Base-by-base conservation (phyloP, 2,888 invertebrate genomes). In the Athalia circularis region DNA sequence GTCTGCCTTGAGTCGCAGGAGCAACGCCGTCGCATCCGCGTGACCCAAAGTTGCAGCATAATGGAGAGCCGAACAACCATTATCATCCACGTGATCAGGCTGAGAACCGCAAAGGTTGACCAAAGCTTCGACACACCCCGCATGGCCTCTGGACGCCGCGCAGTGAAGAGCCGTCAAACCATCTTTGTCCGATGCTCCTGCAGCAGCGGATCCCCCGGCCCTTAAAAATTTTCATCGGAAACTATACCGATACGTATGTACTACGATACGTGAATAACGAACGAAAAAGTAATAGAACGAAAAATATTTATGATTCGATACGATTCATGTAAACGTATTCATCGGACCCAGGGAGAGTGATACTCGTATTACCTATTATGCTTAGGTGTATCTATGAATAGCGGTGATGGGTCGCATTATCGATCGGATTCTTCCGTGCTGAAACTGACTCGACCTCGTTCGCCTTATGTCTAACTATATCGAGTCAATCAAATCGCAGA, bases 11-110 rank as follows among this genome's bases (percentile, higher is more conserved):
- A 96, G 94, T 80, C 96, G 95, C n/a, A 99, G 92, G 62, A 99
- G 92, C 3, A 97, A 92, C 4, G 96, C 94, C 0, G 98, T 98
- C 15, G 98, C 97, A 87, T 98, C 98, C 0, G 97, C 96, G 88
- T 99, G 99, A 0, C 99, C 98, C 75, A 99, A 92, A 0, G 99
- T 98, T 2, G 98, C 97, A 4, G 99, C 97, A 88, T 99, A 99
- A 91, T 99, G 99, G 47, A 99, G 91, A 0, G 99, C 96, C 0
- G 99, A 98, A 88, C 98, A 99, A 0, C 98, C 98, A 88, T 98
- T 98, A 68, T 95, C 95, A 90, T 99, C 99, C 13, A 90, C 88
- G 11, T 96, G 94, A 90, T 99, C 98, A 0, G 97, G 95, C 45
- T 95, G 94, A 2, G 97, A 96, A 0, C 97, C 97, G 87, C 97